Conservation (phyloP, 2,888 invertebrate genomes). For the Lithophane socia region DNA sequence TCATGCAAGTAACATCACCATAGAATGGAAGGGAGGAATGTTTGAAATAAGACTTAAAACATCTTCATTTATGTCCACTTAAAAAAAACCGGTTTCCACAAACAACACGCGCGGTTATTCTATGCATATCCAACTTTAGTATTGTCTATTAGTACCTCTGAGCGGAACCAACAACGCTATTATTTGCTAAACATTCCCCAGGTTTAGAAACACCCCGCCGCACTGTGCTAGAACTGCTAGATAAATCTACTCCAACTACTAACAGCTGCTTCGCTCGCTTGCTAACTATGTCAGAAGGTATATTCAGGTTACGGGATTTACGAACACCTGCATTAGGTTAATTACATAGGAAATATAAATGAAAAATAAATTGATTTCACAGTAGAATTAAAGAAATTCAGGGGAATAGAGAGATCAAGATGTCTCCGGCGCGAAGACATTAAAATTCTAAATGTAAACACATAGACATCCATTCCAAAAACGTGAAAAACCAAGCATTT, state of each 20-base stretch:
- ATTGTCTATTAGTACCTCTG: constrained; percentile 22
- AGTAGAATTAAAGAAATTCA: not conserved
- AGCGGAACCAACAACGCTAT: constrained; percentile 31
- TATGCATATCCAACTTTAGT: constrained; percentile 16
- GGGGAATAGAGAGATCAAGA: too few species aligned
- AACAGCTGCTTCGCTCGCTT: constrained; percentile 15
- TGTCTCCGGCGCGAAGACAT: not conserved
- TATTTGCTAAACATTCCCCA: constrained; percentile 48
- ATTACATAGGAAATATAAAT: not conserved
- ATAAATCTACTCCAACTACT: constrained; percentile 39
- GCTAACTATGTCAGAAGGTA: constrained; percentile 18
- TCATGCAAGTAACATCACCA: not conserved
- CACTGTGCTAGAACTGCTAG: constrained; percentile 32
- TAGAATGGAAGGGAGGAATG: not conserved
- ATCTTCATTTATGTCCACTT: not conserved
- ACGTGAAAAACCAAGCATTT: not conserved
- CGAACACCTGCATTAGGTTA: not conserved
- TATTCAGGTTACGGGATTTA: constrained; percentile 12
- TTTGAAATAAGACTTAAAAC: not conserved
- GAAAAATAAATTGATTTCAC: not conserved
- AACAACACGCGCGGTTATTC: constrained; percentile 11
- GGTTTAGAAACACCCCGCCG: constrained; percentile 13
- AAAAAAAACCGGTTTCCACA: not conserved
- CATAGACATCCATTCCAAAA: not conserved
- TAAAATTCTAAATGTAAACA: not conserved